Base-by-base conservation (phyloP, 2,113 vertebrate species). In the Chlamydotis undulata region DNA sequence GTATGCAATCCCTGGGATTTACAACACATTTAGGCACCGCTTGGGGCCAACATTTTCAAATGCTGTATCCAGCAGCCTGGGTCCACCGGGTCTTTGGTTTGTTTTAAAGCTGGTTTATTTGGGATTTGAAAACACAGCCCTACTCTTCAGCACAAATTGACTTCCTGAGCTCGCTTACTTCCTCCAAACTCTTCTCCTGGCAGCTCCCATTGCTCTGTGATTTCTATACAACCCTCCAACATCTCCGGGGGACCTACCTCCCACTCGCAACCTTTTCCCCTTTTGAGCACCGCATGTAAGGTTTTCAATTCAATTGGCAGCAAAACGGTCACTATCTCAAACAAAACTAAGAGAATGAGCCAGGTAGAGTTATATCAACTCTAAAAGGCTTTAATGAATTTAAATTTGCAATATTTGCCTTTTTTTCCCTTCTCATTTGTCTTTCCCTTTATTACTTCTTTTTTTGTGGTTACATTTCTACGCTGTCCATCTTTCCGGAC, bases 31-130 rank as follows among this genome's bases (percentile, higher is more conserved):
- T 47, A 61, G 56, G 59, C 67, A 5, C 55, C 9, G 0, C 85
- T 33, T 2, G 1, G 64, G 76, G 81, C 92, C 92, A 93, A 1
- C 18, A 0, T 71, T 95, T 90, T 45, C 92, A 88, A 65, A 65
- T 2, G 31, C 52, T 77, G 2, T 19, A 59, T 95, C 92, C 93
- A 96, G 93, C 89, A 96, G 90, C 85, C 69, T 68, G 79, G 76
- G 81, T 52, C 77, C 73, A 63, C 69, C 5, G 35, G 45, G 80
- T 15, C 73, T 91, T 90, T 2, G 78, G n/a, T 43, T 49, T 92
- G 79, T 52, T 90, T 88, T 85, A 69, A 76, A 57, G 37, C 1
- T 25, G 47, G 33, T 90, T 92, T 95, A 43, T 93, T 70, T 89
- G 92, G 89, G 90, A 88, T 92, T 64, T 74, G 71, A n/a, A 83